Evolutionary conservation across 2,888 invertebrate genomes (phyloP).

Genomic region (Lissocephala sabroskyi): DNA sequence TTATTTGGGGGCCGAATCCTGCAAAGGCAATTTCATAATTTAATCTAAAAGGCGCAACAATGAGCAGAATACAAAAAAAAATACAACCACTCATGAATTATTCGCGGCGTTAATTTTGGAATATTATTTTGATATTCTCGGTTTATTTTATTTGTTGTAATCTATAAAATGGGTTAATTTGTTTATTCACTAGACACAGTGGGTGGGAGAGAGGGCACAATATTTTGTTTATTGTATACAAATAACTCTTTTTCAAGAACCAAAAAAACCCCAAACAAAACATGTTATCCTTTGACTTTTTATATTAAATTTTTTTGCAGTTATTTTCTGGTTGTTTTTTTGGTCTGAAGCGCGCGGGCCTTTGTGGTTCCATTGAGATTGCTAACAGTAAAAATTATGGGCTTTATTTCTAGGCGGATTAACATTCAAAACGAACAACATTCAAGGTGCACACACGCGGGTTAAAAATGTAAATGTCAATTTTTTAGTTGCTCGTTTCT

Average conservation of each 20-base stretch:
- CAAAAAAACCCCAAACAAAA: no score
- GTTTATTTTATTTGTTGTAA: conserved; percentile 13
- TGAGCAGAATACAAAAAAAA: conserved; percentile 25
- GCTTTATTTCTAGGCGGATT: no score
- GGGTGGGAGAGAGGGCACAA: no score
- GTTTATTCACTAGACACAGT: conserved; percentile 17
- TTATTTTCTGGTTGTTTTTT: conserved; percentile 3
- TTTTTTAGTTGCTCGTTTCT: conserved; percentile 6
- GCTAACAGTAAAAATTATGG: no score
- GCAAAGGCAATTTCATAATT: conserved; percentile 27
- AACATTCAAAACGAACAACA: no score
- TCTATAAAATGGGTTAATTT: conserved; percentile 14
- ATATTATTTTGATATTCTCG: conserved; percentile 12
- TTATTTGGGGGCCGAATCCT: no score
- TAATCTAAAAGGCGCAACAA: conserved; percentile 47
- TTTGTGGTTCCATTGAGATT: no score
- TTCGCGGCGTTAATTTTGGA: conserved; percentile 17
- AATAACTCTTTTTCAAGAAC: no score
- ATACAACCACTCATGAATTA: conserved; percentile 15
- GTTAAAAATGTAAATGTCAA: conserved; percentile 10
- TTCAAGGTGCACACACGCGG: conserved; percentile 3
- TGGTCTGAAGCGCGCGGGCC: background rate
- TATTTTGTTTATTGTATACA: no score
- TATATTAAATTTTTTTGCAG: conserved; percentile 2
- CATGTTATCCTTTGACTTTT: background rate